These are phyloP conservation scores for Rosalia funebris DNA, from an alignment of 2,888 invertebrate species.

Conservation along the genomic window DNA sequence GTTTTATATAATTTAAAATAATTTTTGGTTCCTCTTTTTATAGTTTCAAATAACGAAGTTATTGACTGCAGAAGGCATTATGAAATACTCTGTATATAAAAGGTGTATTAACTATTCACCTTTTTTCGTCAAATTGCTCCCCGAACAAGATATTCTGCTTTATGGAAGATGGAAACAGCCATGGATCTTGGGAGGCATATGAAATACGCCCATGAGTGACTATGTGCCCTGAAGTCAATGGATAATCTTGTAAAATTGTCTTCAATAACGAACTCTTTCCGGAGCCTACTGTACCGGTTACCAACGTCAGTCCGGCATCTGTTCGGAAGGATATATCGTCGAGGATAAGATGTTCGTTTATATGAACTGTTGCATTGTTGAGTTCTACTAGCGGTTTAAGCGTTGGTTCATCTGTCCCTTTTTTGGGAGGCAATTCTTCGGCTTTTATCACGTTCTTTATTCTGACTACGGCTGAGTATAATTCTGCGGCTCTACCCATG, in stretches of 20 bases:
- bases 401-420: constrained; percentile 34
- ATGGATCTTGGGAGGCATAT: constrained; percentile 73
- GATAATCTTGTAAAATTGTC: constrained; percentile 62
- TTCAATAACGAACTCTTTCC: constrained; percentile 69
- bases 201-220: constrained; percentile 65
- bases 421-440: constrained; percentile 56
- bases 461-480: constrained; percentile 77
- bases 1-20: too few relatives aligned
- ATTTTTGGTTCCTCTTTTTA: too few relatives aligned
- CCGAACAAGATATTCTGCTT: constrained; percentile 85
- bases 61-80: too few relatives aligned
- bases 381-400: constrained; percentile 46
- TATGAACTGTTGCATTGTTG: constrained; percentile 44
- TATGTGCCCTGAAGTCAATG: constrained; percentile 59
- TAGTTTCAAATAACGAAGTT: too few relatives aligned
- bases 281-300: constrained; percentile 76
- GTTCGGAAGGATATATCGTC: constrained; percentile 62
- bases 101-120: too few relatives aligned
- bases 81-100: too few relatives aligned
- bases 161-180: constrained; percentile 70
- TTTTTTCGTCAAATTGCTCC: constrained; percentile 66
- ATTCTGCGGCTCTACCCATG: constrained; percentile 83
- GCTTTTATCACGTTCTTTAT: constrained; percentile 69
- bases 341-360: constrained; percentile 56
- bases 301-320: constrained; percentile 63